Conservation (phyloP, 2,888 invertebrate genomes). For the Stegana nigrithorax region DNA sequence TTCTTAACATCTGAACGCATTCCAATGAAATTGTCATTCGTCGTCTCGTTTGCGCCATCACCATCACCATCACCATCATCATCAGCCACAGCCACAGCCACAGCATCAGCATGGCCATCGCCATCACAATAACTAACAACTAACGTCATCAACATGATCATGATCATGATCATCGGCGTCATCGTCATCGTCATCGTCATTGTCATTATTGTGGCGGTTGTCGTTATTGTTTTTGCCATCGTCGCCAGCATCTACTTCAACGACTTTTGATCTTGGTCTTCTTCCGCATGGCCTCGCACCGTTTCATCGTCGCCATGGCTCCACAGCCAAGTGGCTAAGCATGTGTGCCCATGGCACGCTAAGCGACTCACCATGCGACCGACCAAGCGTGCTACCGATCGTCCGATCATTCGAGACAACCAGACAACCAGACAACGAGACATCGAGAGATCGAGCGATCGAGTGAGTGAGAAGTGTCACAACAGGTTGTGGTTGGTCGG, state of each 20-base stretch:
- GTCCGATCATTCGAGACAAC: too few species aligned
- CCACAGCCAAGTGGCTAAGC: too few species aligned
- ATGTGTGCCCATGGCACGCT: too few species aligned
- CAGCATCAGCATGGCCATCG: background rate
- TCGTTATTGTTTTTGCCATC: background rate
- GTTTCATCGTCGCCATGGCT: too few species aligned
- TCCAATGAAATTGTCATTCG: slow-evolving; percentile 42
- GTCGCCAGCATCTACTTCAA: too few species aligned
- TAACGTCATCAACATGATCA: too few species aligned
- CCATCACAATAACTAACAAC: background rate
- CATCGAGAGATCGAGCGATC: too few species aligned
- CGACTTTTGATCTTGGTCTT: background rate
- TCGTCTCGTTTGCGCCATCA: background rate
- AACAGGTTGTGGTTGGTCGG: background rate
- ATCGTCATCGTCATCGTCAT: background rate
- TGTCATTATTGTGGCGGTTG: background rate
- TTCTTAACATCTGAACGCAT: slow-evolving; percentile 29
- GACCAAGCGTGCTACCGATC: too few species aligned
- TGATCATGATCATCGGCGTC: background rate
- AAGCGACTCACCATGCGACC: too few species aligned
- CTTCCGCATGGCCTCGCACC: background rate
- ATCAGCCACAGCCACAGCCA: background rate
- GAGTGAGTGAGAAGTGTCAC: too few species aligned
- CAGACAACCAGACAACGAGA: too few species aligned
- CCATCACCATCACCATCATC: background rate